Conservation (phyloP, 2,797 vertebrate genomes). For the Gallinago solitaria region DNA sequence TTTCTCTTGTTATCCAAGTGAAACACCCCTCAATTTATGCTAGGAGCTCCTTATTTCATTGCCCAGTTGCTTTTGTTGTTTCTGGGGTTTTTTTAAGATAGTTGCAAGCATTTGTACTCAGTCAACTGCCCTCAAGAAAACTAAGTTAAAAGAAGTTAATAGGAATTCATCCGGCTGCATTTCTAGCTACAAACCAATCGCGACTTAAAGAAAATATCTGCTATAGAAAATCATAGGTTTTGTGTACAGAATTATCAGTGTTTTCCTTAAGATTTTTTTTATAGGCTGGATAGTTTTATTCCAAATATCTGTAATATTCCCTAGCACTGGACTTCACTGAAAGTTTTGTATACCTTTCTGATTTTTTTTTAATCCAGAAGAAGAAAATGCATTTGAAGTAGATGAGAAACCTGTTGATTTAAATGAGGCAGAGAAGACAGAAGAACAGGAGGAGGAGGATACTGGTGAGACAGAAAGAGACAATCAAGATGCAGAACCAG, state of each 20-base stretch:
- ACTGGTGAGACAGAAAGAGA: conserved; percentile 67
- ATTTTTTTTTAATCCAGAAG: conserved; percentile 62
- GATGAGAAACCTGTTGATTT: conserved; percentile 80
- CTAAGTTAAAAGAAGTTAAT: neutral
- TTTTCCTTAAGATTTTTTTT: neutral
- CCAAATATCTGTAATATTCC: neutral
- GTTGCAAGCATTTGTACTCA: neutral
- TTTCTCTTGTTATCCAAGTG: neutral
- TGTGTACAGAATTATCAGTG: neutral
- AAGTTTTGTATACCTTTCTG: neutral
- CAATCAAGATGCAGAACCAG: conserved; percentile 61
- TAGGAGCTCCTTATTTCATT: neutral
- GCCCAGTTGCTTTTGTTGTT: neutral
- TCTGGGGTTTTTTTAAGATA: neutral
- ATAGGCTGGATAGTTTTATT: neutral
- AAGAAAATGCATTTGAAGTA: conserved; percentile 88
- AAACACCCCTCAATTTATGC: neutral
- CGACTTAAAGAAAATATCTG: neutral
- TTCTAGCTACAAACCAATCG: neutral
- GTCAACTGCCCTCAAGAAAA: neutral
- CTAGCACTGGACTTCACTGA: neutral
- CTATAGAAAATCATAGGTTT: neutral
- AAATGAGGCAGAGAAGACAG: conserved; percentile 72
- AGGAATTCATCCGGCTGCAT: neutral
- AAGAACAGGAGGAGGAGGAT: conserved; percentile 63